Conservation (phyloP, 2,797 vertebrate species). For the Anguilla megastoma region DNA sequence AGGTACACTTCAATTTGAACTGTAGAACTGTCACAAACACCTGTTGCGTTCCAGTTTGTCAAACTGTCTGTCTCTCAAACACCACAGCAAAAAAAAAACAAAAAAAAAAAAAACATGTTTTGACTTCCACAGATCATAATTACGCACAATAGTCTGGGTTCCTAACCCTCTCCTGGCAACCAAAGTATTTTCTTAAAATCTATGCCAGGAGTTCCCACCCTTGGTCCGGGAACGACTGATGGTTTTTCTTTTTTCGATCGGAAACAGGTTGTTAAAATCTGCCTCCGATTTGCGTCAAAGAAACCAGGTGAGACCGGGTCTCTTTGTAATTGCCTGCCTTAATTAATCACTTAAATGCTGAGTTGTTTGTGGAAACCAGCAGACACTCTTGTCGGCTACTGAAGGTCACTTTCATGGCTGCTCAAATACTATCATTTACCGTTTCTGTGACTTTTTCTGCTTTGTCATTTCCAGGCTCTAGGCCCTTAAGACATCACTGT, state of each 20-base stretch:
- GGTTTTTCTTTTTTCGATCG: neutral
- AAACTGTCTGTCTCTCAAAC: neutral
- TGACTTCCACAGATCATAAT: slow-evolving; percentile 39
- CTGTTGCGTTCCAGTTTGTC: neutral
- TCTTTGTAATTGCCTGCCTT: neutral
- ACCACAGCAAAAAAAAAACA: neutral
- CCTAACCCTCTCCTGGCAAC: neutral
- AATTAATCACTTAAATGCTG: neutral
- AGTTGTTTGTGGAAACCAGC: too few species aligned
- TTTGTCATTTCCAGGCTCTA: too few species aligned
- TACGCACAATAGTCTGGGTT: neutral
- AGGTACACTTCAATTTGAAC: neutral
- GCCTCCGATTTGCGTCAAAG: neutral
- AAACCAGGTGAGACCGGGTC: neutral
- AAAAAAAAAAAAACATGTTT: neutral
- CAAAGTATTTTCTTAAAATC: slow-evolving; percentile 6
- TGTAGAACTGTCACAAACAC: neutral
- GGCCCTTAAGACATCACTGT: too few species aligned
- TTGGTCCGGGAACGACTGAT: neutral
- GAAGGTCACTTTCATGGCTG: too few species aligned
- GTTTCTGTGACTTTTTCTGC: too few species aligned
- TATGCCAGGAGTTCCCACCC: neutral
- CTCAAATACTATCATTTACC: too few species aligned
- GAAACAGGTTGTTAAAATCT: too few species aligned
- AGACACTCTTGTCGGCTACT: too few species aligned